These are phyloP conservation scores for Pica pica DNA, from an alignment of 2,113 vertebrate species.

Conservation along the genomic window DNA sequence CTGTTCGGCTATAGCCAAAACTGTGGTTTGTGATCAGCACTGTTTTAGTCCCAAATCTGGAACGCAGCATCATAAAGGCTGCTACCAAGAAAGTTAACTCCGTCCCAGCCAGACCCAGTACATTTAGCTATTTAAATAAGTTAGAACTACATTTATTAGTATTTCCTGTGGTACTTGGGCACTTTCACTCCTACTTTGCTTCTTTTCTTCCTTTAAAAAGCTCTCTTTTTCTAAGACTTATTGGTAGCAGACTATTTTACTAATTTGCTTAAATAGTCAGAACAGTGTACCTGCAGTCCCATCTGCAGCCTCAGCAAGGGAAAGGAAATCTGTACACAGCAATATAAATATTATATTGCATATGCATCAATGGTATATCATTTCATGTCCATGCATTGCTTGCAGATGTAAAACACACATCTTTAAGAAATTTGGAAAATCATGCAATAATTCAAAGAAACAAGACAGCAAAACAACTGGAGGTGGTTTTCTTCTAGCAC, in stretches of 20 bases:
- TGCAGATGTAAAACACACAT: not conserved
- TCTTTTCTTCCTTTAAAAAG: constrained; percentile 23
- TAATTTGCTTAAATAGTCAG: constrained; percentile 17
- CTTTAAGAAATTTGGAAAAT: not conserved
- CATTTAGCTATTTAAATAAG: constrained; percentile 18
- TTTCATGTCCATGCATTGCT: not conserved
- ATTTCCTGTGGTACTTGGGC: not conserved
- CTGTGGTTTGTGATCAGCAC: not conserved
- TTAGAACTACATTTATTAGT: not conserved
- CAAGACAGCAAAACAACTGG: not conserved
- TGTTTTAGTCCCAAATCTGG: not conserved
- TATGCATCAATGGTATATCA: too few species aligned
- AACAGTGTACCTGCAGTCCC: not conserved
- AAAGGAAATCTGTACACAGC: not conserved
- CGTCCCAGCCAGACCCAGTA: not conserved
- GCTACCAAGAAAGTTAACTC: not conserved
- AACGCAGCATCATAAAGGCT: not conserved
- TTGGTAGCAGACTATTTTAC: constrained; percentile 7
- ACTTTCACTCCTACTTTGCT: not conserved
- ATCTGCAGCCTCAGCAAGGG: not conserved
- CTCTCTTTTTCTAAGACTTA: not conserved
- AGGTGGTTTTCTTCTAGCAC: not conserved
- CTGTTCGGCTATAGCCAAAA: not conserved
- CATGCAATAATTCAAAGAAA: not conserved
- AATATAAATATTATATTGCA: constrained; percentile 21